Base-by-base conservation (phyloP, 2,797 vertebrate species). In the Gadopsis marmoratus region DNA sequence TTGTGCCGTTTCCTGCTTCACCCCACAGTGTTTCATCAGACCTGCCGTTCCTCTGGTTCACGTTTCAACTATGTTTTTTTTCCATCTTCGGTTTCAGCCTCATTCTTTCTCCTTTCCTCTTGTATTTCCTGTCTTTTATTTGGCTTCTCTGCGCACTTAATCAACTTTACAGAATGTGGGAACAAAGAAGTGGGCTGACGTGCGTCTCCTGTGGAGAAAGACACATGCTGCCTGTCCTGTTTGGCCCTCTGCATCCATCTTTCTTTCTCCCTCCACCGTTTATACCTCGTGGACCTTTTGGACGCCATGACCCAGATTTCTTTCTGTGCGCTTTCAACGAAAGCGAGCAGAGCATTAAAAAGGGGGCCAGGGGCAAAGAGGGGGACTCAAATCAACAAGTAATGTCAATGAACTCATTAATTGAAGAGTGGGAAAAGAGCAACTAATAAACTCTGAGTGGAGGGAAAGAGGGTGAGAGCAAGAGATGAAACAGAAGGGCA, bases 261-360 rank as follows among this genome's bases (percentile, higher is more conserved):
- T 26, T 75, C 43, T 7, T 65, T 33, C 50, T 16, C 33, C 23
- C 41, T 81, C 81, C 56, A 67, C 68, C 33, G 59, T 74, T 81
- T 88, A 39, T 53, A 64, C 77, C 73, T 83, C 56, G 19, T 63
- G 54, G 54, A 71, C 84, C 83, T 89, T 88, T 86, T 76, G 71
- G 78, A 76, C 63, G 78, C 81, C 76, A 19, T 85, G 86, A 90
- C 92, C 89, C 86, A 90, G 81, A 89, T 93, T 89, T 87, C 65
- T 65, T 48, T 83, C 76, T 60, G 23, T 74, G 33, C 55, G 67
- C 72, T 69, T 62, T 84, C 66, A 82, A 80, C 63, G 59, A 76
- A 74, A 62, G 33, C 71, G 71, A 75, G 31, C 41, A 56, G 43
- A 75, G 60, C 7, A 63, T 51, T 51, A n/a, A 39, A 84, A 78